Evolutionary conservation across 2,888 invertebrate species (phyloP).

Genomic region (Callyntrura sp.): DNA sequence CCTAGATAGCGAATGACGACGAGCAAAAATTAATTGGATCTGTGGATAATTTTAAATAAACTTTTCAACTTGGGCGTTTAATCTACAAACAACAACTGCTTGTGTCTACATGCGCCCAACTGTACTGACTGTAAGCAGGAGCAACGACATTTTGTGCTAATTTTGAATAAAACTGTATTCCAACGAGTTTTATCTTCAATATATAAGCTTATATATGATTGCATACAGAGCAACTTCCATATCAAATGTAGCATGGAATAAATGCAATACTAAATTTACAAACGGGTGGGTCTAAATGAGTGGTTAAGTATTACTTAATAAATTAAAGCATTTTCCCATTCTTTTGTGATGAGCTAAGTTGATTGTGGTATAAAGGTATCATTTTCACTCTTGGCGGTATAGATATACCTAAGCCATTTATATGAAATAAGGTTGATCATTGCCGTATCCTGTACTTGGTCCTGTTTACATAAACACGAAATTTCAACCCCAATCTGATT

Average conservation of each 20-base stretch:
- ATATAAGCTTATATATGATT: no score
- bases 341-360: not conserved
- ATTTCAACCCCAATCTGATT: not conserved
- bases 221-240: no score
- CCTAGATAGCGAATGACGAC: not conserved
- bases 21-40: conserved; percentile 23
- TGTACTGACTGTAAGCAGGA: no score
- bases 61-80: not conserved
- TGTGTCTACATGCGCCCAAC: not conserved
- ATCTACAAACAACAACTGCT: not conserved
- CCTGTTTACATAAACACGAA: not conserved
- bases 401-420: not conserved
- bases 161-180: not conserved
- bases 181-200: not conserved
- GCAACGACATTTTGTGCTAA: no score
- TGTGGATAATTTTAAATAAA: conserved; percentile 27
- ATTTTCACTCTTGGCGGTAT: not conserved
- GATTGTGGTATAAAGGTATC: conserved; percentile 28
- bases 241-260: no score
- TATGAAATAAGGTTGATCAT: no score
- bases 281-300: not conserved
- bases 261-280: no score
- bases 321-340: conserved; percentile 26
- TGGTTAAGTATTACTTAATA: conserved; percentile 34
- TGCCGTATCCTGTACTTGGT: not conserved